These are phyloP conservation scores for Choloepus didactylus DNA, from an alignment of 2,797 vertebrate species.

Conservation along the genomic window DNA sequence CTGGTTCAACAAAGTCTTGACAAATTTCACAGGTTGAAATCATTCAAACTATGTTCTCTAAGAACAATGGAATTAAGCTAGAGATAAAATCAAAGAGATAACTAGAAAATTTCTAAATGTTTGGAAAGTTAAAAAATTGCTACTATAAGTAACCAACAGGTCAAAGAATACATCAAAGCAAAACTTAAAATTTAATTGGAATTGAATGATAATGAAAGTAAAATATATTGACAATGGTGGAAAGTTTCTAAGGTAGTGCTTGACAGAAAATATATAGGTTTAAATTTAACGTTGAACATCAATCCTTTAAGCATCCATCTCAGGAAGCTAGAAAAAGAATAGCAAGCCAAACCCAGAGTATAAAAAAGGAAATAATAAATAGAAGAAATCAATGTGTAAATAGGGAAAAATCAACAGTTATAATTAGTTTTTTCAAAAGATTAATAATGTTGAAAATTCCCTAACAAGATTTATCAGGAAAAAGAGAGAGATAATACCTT, in stretches of 20 bases:
- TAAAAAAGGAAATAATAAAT: neutral
- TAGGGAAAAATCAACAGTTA: neutral
- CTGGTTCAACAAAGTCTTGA: neutral
- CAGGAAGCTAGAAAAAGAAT: too few relatives aligned
- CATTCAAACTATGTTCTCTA: neutral
- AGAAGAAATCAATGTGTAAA: neutral
- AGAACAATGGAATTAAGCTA: neutral
- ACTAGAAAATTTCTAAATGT: neutral
- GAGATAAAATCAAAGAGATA: neutral
- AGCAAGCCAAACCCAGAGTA: neutral
- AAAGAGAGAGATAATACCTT: neutral
- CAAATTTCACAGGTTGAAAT: neutral
- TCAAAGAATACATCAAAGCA: neutral
- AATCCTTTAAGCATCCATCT: neutral
- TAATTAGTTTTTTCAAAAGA: too few relatives aligned
- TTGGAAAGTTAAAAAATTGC: neutral
- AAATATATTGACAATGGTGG: neutral
- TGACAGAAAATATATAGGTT: neutral
- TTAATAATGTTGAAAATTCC: neutral
- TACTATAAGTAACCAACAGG: neutral
- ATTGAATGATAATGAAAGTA: neutral
- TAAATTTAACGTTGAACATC: neutral
- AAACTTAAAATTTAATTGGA: neutral
- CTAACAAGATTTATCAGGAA: neutral
- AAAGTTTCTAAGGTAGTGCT: neutral